Evolutionary conservation across 2,113 vertebrate species (phyloP), one percentile per base, ranked within the genome.

Genomic region (Ammospiza nelsoni): DNA sequence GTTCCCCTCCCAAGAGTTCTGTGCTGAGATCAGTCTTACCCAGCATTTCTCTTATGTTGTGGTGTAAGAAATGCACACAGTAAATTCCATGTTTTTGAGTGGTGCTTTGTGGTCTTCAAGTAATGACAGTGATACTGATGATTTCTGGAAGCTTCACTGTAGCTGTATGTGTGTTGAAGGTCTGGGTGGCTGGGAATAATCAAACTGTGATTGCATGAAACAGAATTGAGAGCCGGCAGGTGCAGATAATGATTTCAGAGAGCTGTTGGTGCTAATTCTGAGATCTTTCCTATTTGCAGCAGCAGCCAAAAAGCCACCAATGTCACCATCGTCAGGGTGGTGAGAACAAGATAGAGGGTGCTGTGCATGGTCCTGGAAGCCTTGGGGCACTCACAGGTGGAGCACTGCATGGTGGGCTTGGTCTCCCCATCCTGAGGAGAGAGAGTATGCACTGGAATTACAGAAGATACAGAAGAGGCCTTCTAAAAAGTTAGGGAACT

Each of bases 251-350:
- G 28, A 62, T 68, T 86, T 86, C 37, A 31, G 89, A 86, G 62
- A 62, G 72, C 48, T 82, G 71, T 85, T 1, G 11, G 89, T 92
- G 85, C 82, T 76, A 85, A 95, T 93, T 82, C 78, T 88, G 91
- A 92, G 78, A 85, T 83, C 41, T 95, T 95, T 92, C 83, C 83
- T 90, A 48, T 92, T 90, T 80, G 83, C 93, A 95, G 93, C 92
- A 92, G 79, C 93, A 93, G 72, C 71, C 67, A 48, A 72, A 88
- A 79, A 65, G 35, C 49, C 72, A 80, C 62, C 67, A 13, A 2
- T 84, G 82, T 79, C 90, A 55, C 1, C 14, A 21, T 69, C 24
- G 0, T 68, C 73, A 87, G 91, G 85, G 75, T 79, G 67, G 44
- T 95, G 72, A 54, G 67, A 86, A 41, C 59, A 83, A 73, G 79